Evolutionary conservation across 2,888 invertebrate species (phyloP).

Genomic region (Tipula lateralis): DNA sequence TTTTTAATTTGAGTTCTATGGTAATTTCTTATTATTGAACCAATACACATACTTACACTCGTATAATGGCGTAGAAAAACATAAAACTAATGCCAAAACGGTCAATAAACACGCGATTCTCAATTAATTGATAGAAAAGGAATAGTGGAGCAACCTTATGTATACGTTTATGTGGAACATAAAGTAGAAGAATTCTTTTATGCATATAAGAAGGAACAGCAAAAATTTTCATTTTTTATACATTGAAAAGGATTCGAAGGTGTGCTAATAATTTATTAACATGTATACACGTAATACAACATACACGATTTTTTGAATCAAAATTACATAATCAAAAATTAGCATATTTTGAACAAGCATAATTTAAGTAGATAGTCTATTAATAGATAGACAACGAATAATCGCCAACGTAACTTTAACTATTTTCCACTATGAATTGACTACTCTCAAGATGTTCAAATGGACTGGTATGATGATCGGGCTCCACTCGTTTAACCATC

Average conservation of each 20-base stretch:
- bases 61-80: not conserved
- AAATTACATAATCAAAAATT: constrained; percentile 1
- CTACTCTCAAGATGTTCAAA: no score
- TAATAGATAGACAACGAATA: no score
- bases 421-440: no score
- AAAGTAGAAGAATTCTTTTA: not conserved
- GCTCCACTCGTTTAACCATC: no score
- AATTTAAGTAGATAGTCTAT: not conserved
- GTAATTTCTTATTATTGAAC: constrained; percentile 2
- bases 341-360: not conserved
- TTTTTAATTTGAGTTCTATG: not conserved
- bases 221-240: not conserved
- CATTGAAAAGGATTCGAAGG: not conserved
- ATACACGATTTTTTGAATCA: constrained; percentile 7
- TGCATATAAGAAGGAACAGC: constrained; percentile 3
- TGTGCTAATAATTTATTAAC: constrained; percentile 20
- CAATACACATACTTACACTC: not conserved
- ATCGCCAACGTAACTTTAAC: no score
- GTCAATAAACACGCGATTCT: not conserved
- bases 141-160: not conserved
- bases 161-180: not conserved
- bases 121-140: constrained; percentile 9
- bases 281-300: not conserved
- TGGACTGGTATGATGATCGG: no score
- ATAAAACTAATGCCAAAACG: not conserved